phyloP scores from a whole-genome alignment of 2,888 invertebrate species.

The Serrognathus titanus region DNA sequence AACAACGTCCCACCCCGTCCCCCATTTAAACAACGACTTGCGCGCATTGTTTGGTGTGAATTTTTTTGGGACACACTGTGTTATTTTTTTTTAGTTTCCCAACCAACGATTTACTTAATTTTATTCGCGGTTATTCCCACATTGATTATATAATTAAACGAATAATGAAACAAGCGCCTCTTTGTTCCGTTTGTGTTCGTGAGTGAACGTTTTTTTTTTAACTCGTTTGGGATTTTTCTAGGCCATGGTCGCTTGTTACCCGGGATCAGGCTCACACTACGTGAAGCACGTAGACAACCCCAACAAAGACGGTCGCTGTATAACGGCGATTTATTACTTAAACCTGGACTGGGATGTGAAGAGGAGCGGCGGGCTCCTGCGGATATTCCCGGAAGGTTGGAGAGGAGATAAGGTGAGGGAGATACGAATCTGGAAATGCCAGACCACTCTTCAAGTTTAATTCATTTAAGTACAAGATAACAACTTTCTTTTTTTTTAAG shows the following conservation, averaged over 20 bases:
- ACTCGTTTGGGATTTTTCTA: constrained; percentile 46
- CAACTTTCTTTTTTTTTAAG: constrained; percentile 29
- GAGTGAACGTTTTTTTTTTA: neutral
- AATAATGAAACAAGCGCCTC: too few species aligned
- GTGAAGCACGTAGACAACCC: constrained; percentile 98
- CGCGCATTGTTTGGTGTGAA: too few species aligned
- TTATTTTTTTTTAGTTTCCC: too few species aligned
- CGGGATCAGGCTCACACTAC: constrained; percentile 90
- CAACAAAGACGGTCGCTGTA: constrained; percentile 91
- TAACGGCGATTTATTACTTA: constrained; percentile 96
- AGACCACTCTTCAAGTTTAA: neutral
- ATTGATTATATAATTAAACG: too few species aligned
- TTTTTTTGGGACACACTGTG: too few species aligned
- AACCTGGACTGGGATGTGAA: constrained; percentile 90
- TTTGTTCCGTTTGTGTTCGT: neutral
- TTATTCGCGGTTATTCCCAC: too few species aligned
- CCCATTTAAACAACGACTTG: too few species aligned
- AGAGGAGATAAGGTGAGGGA: constrained; percentile 60
- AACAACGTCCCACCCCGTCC: too few species aligned
- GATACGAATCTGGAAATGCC: neutral
- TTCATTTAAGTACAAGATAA: neutral
- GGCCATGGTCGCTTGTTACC: constrained; percentile 99
- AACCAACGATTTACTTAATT: too few species aligned
- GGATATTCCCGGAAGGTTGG: constrained; percentile 88
- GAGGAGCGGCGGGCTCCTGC: constrained; percentile 80